Conservation (phyloP, 2,113 vertebrate genomes). For the Garra rufa region DNA sequence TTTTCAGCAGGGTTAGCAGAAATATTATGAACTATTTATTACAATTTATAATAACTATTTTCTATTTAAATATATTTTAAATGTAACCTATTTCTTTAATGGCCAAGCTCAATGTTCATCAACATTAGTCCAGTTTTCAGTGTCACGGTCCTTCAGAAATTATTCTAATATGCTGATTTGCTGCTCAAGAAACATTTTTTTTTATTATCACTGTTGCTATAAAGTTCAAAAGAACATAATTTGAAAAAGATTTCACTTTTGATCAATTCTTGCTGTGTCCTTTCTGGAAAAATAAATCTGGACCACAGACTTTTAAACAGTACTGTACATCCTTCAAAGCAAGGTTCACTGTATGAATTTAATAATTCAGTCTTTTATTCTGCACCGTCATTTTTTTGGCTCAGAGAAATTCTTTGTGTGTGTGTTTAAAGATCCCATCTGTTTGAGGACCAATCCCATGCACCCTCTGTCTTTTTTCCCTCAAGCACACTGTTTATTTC, state of each 20-base stretch:
- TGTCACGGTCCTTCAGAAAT: neutral
- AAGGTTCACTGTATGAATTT: neutral
- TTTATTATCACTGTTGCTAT: neutral
- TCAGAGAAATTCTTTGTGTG: neutral
- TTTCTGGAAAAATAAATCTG: neutral
- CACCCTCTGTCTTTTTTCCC: neutral
- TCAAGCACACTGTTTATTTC: constrained; percentile 5
- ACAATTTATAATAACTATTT: neutral
- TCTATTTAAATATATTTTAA: neutral
- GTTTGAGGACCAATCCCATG: neutral
- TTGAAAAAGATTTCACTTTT: neutral
- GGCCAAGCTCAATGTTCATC: no score
- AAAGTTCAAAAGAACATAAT: neutral
- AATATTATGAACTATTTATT: neutral
- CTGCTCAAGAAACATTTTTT: neutral
- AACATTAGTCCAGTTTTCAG: neutral
- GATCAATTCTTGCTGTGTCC: neutral
- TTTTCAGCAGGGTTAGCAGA: no score
- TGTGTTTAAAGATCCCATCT: constrained; percentile 3
- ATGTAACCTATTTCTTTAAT: neutral
- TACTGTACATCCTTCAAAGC: neutral
- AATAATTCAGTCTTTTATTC: constrained; percentile 12
- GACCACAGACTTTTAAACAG: neutral
- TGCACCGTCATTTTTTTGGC: neutral
- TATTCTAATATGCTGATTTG: neutral